phyloP scores from a whole-genome alignment of 2,888 invertebrate genomes.

The Oasisia sp. region DNA sequence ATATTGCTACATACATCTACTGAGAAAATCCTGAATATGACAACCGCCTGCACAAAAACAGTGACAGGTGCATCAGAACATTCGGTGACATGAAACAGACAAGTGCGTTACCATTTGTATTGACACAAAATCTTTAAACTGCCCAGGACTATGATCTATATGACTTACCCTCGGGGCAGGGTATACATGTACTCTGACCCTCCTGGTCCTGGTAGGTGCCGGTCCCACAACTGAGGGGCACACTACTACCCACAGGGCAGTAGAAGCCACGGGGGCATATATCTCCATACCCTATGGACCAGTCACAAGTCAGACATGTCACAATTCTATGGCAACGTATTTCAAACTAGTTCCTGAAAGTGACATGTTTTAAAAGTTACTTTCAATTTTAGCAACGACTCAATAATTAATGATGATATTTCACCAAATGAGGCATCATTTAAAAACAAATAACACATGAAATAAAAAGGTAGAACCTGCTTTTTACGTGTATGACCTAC shows the following conservation, averaged over 20 bases:
- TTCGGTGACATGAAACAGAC: not conserved
- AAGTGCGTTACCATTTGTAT: not conserved
- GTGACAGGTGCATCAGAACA: not conserved
- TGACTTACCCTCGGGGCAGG: constrained; percentile 52
- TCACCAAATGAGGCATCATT: not conserved
- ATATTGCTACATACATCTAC: not conserved
- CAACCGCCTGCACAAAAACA: not conserved
- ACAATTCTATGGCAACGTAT: not conserved
- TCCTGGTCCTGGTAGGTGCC: constrained; percentile 56
- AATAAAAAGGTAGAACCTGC: too few species aligned
- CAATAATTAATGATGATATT: too few species aligned
- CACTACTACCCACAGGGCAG: constrained; percentile 55
- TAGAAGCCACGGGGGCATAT: constrained; percentile 59
- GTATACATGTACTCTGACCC: constrained; percentile 50
- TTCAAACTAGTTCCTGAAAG: not conserved
- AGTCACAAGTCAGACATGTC: too few species aligned
- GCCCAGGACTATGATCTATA: not conserved
- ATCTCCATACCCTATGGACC: constrained; percentile 54
- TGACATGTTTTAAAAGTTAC: too few species aligned
- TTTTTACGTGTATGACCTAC: too few species aligned
- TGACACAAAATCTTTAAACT: not conserved
- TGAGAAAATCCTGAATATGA: not conserved
- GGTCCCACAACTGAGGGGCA: constrained; percentile 51
- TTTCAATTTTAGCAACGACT: too few species aligned
- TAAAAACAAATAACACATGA: not conserved